Evolutionary conservation across 2,113 vertebrate species (phyloP), one percentile per base, ranked within the genome.

Genomic region (Podilymbus podiceps): DNA sequence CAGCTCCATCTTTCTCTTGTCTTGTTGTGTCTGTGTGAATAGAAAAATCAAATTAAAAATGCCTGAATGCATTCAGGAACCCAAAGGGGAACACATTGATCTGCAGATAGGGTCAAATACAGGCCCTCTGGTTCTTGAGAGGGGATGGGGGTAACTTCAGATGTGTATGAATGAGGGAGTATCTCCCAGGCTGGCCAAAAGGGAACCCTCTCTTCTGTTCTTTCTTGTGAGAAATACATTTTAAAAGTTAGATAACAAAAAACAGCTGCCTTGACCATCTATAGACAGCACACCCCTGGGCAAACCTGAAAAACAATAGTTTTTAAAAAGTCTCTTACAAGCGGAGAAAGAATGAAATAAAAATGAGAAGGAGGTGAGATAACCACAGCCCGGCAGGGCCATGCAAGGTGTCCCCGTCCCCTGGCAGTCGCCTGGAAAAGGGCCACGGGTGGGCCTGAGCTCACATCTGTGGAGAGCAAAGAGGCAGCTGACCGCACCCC

Each of bases 41-140:
- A 93, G 62, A 97, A 86, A 93, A 97, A 91, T 96, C 84, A 92
- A 95, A 97, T 95, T 93, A 87, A 96, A 96, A 93, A 87, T 69
- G 60, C 84, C 80, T 90, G 77, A 85, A 72, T 76, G 42, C 20
- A 28, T 82, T 85, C 85, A 86, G 47, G 72, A 94, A 80, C 72
- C 60, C 79, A 81, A 90, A 96, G 47, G 30, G 25, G 59, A 88
- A 93, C 44, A 62, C 72, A 91, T 5, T 68, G 80, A 95, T 91
- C 86, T 69, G 42, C 68, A 76, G 63, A 85, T 73, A 91, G 90
- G 73, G 69, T 89, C 90, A 89, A 53, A 62, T 58, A 59, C 8
- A 52, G 58, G 47, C 15, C 66, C 42, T 88, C 40, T 35, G 42
- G 53, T 90, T 86, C 89, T 40, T 42, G 52, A 92, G 72, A 3